Percentiles rank a stretch among this genome's conserved stretches.
Evolutionary conservation across 2,888 invertebrate species (phyloP).

Genomic region (Caenorhabditis sp.): DNA sequence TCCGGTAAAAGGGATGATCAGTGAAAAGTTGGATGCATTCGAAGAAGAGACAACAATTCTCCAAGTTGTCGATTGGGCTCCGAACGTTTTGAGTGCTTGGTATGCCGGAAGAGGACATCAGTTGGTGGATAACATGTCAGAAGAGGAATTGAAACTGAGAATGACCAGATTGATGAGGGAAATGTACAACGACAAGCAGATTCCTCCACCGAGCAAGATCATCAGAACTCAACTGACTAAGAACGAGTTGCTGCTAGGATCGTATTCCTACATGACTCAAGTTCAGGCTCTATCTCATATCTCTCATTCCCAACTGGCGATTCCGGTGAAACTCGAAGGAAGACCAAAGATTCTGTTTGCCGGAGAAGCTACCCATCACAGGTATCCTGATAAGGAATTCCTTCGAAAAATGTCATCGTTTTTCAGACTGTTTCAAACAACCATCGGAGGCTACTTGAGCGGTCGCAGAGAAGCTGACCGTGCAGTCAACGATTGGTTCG

Average conservation of each 20-base stretch:
- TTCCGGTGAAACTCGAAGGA: constrained; percentile 74
- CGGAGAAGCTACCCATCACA: constrained; percentile 81
- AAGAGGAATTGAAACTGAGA: constrained; percentile 70
- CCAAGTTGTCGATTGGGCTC: constrained; percentile 76
- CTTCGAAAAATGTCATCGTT: background rate
- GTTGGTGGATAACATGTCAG: constrained; percentile 75
- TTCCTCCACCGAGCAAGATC: constrained; percentile 30
- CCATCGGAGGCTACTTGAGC: constrained; percentile 78
- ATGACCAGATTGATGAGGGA: constrained; percentile 75
- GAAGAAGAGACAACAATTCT: constrained; percentile 73
- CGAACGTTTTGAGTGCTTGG: constrained; percentile 77
- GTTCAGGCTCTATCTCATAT: constrained; percentile 71
- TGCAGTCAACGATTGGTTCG: constrained; percentile 57
- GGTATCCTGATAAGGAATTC: constrained; percentile 48
- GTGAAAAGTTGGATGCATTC: constrained; percentile 67
- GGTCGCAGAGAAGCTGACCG: constrained; percentile 79
- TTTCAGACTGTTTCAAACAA: constrained; percentile 79
- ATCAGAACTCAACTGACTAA: constrained; percentile 74
- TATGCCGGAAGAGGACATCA: constrained; percentile 79
- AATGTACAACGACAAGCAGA: constrained; percentile 65
- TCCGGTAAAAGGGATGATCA: constrained; percentile 71
- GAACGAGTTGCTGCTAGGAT: constrained; percentile 77
- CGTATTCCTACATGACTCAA: constrained; percentile 78
- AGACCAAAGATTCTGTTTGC: constrained; percentile 77
- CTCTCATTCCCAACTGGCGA: constrained; percentile 70